These are phyloP conservation scores for Lasioglossum morio DNA, from an alignment of 2,888 invertebrate species.

Conservation along the genomic window DNA sequence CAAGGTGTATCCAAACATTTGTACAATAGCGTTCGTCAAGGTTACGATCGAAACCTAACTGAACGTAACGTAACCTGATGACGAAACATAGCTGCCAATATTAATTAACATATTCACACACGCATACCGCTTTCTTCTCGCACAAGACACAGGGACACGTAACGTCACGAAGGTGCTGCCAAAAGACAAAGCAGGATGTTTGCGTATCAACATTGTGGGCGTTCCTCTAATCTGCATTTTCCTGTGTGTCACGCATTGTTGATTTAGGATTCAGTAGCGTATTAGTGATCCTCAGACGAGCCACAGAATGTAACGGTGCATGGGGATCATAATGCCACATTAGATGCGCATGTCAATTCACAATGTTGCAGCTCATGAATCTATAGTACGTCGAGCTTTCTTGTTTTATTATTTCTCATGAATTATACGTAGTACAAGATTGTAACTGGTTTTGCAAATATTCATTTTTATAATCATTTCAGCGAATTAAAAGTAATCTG, in stretches of 20 bases:
- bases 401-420: neutral
- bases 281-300: neutral
- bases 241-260: slow-evolving; percentile 14
- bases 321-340: neutral
- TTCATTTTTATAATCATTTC: neutral
- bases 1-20: slow-evolving; percentile 1
- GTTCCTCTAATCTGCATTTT: slow-evolving; percentile 3
- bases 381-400: neutral
- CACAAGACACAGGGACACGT: neutral
- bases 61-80: neutral
- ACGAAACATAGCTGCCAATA: neutral
- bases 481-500: neutral
- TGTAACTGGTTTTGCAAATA: neutral
- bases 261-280: slow-evolving; percentile 1
- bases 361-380: neutral
- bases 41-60: neutral
- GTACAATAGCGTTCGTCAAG: neutral
- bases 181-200: neutral
- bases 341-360: neutral
- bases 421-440: neutral
- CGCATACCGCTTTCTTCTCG: neutral
- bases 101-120: neutral
- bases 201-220: neutral
- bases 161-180: neutral
- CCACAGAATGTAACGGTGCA: neutral